Evolutionary conservation across 2,797 vertebrate species (phyloP).

Genomic region (Chelidonichthys spinosus): DNA sequence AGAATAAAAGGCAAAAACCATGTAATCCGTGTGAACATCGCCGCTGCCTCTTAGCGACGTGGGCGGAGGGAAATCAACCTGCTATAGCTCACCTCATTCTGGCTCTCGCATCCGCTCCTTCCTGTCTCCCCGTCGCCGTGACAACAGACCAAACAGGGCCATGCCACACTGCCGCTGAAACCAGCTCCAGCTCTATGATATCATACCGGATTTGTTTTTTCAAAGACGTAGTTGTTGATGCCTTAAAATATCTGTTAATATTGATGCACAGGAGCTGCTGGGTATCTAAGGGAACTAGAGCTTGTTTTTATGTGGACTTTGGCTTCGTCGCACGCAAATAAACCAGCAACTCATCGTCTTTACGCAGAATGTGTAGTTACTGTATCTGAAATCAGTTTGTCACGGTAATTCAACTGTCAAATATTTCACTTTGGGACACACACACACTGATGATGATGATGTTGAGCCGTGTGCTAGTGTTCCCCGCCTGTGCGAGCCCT

Average conservation of each 20-base stretch:
- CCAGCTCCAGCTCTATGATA: conserved; percentile 60
- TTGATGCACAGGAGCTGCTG: neutral
- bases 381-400: conserved; percentile 49
- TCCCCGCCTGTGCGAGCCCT: conserved; percentile 40
- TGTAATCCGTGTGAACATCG: too few species aligned
- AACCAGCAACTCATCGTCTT: conserved; percentile 36
- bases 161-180: conserved; percentile 49
- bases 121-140: conserved; percentile 67
- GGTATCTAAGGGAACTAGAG: neutral
- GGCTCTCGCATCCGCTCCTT: conserved; percentile 55
- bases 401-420: conserved; percentile 47
- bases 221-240: neutral
- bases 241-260: neutral
- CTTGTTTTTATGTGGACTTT: conserved; percentile 7
- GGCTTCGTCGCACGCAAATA: conserved; percentile 50
- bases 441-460: conserved; percentile 10
- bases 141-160: conserved; percentile 72
- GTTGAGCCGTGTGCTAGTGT: conserved; percentile 24
- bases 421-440: conserved; percentile 34
- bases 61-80: conserved; percentile 59
- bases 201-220: conserved; percentile 57
- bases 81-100: conserved; percentile 65
- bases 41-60: conserved; percentile 27
- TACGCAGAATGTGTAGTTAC: conserved; percentile 13
- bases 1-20: too few species aligned